Evolutionary conservation across 2,888 invertebrate genomes (phyloP), one percentile per base, ranked within the genome.

Genomic region (Heteromurus nitidus): DNA sequence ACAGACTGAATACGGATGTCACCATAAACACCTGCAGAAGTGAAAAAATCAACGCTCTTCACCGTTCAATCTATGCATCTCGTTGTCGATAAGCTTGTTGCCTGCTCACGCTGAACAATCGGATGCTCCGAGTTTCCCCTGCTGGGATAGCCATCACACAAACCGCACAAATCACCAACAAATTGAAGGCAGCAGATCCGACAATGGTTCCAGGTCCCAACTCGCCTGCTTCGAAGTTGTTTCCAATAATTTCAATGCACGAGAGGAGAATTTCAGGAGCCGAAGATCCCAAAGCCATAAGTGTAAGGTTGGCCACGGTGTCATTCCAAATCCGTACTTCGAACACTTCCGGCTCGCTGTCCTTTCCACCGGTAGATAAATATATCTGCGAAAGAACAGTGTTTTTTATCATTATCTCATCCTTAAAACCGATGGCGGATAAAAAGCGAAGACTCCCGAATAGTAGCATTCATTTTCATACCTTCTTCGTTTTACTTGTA

Each of bases 141-240:
- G 87, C 86, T 1, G 90, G 90, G 16, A 91, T 89, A 3, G 89
- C 88, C 30, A 91, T 84, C 0, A 92, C 89, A 85, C 92, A 92
- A n/a, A 92, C 89, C 1, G 90, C 91, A 3, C 90, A 89, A 82
- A 92, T 92, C 72, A 89, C 89, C 84, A 92, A 88, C 42, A 92
- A 88, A 87, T 92, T 92, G 88, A 91, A 72, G 36, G 74, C 74
- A 1, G 74, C 74, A 9, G 30, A 22, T 22, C 69, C 67, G 7
- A 92, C 91, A 76, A 92, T 92, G 2, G 92, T 91, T 28, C 91
- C 90, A 0, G 92, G 92, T 9, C 92, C 92, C 3, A 92, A 87
- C 1, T 89, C 89, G 1, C 91, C 91, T 1, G 91, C 88, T 68
- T 88, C 83, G 87, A 88, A 87, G 64, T 88, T 88, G 79, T 89